These are phyloP conservation scores for Microtus pennsylvanicus DNA, from an alignment of 2,113 vertebrate species.

Conservation along the genomic window DNA sequence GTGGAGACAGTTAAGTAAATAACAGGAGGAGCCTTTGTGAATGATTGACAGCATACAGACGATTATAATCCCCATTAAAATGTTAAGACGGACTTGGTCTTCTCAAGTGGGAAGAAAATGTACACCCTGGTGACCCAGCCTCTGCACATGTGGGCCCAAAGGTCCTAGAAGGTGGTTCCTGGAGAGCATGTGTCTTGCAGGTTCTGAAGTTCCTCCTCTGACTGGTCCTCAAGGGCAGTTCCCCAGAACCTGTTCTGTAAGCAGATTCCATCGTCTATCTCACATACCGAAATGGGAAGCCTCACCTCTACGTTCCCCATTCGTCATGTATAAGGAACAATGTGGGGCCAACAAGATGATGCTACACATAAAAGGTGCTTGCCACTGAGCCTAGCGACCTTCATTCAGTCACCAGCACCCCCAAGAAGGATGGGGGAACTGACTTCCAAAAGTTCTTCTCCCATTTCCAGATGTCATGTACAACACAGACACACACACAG, in stretches of 20 bases:
- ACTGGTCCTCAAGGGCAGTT: neutral
- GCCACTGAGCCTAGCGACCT: neutral
- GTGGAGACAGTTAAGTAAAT: neutral
- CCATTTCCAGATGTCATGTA: neutral
- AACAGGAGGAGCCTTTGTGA: neutral
- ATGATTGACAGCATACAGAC: neutral
- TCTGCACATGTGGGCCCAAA: neutral
- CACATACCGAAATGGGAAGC: neutral
- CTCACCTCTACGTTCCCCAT: neutral
- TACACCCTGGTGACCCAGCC: rapidly evolving
- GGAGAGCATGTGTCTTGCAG: neutral
- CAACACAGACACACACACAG: no score
- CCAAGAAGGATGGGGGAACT: neutral
- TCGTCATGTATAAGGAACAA: neutral
- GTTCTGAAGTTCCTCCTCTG: neutral
- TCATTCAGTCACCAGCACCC: neutral
- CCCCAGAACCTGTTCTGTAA: neutral
- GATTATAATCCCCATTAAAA: neutral
- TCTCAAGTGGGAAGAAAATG: neutral
- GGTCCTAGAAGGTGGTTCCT: neutral
- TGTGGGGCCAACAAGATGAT: neutral
- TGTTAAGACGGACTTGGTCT: neutral
- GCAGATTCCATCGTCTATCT: neutral
- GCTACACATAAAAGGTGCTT: neutral
- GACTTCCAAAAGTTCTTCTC: neutral